Conservation (phyloP, 2,888 invertebrate genomes). For the Ophion slaviceki region DNA sequence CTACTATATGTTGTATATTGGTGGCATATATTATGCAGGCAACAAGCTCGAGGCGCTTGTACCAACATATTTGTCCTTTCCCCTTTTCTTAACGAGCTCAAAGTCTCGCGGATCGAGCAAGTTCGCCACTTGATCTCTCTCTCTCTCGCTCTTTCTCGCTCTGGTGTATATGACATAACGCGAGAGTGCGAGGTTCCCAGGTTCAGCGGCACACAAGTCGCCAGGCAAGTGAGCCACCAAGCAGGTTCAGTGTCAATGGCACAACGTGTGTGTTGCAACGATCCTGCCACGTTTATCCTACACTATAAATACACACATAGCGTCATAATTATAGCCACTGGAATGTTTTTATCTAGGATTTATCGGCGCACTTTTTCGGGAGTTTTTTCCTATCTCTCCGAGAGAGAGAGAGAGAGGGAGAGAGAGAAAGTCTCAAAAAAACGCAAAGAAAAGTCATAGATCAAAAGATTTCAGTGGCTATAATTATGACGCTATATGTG, state of each 20-base stretch:
- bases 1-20: constrained; percentile 4
- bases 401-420: too few relatives aligned
- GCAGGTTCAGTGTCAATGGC: constrained; percentile 72
- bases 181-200: constrained; percentile 56
- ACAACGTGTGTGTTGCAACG: constrained; percentile 33
- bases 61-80: constrained; percentile 51
- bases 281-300: constrained; percentile 34
- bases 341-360: background rate
- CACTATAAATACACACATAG: constrained; percentile 1
- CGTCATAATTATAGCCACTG: background rate
- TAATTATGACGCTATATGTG: background rate
- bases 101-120: constrained; percentile 47
- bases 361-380: background rate
- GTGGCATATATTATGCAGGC: constrained; percentile 33
- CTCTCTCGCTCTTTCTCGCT: background rate
- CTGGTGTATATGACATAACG: constrained; percentile 67
- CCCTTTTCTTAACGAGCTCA: constrained; percentile 55
- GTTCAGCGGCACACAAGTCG: constrained; percentile 57
- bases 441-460: background rate
- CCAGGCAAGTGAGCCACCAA: constrained; percentile 44
- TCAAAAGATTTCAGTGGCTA: background rate
- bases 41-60: constrained; percentile 24
- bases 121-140: constrained; percentile 48
- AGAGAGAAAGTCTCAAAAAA: background rate
- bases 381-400: background rate